Evolutionary conservation across 2,888 invertebrate species (phyloP).

Genomic region (Erebia palarica): DNA sequence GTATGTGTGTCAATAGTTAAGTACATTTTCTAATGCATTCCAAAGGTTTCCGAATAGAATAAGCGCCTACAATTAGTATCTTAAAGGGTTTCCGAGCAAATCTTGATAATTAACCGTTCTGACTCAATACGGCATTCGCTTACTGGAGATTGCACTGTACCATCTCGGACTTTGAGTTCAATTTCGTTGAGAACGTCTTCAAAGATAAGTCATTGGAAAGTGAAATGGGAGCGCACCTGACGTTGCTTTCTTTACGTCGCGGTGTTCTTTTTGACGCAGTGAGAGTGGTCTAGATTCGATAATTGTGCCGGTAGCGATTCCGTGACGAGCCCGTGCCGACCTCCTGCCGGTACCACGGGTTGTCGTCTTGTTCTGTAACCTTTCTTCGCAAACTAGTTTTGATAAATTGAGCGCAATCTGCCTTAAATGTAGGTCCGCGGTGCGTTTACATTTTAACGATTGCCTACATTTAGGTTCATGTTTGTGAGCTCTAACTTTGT

Average conservation of each 20-base stretch:
- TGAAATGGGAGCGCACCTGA: conserved; percentile 81
- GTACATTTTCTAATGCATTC: conserved; percentile 43
- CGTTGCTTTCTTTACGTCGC: conserved; percentile 78
- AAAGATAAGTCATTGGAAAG: conserved; percentile 77
- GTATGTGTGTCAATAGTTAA: conserved; percentile 25
- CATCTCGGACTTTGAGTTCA: conserved; percentile 48
- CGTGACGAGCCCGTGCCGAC: conserved; percentile 65
- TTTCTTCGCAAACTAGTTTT: conserved; percentile 36
- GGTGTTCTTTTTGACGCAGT: conserved; percentile 78
- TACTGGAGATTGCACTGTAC: conserved; percentile 48
- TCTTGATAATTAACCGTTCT: conserved; percentile 72
- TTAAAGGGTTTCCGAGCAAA: conserved; percentile 75
- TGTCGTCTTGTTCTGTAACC: conserved; percentile 38
- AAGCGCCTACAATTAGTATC: conserved; percentile 68
- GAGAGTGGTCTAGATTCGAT: conserved; percentile 81
- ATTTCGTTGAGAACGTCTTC: conserved; percentile 48
- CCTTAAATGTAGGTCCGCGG: conserved; percentile 21
- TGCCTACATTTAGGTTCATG: not conserved
- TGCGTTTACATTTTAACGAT: conserved; percentile 15
- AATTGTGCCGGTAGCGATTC: conserved; percentile 75
- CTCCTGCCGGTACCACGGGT: conserved; percentile 47
- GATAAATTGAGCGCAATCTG: conserved; percentile 27
- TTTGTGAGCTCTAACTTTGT: not conserved
- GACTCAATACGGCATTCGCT: conserved; percentile 46
- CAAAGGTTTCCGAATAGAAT: conserved; percentile 64